phyloP scores from a whole-genome alignment of 2,888 invertebrate species.

The Acanthosepion esculentum region DNA sequence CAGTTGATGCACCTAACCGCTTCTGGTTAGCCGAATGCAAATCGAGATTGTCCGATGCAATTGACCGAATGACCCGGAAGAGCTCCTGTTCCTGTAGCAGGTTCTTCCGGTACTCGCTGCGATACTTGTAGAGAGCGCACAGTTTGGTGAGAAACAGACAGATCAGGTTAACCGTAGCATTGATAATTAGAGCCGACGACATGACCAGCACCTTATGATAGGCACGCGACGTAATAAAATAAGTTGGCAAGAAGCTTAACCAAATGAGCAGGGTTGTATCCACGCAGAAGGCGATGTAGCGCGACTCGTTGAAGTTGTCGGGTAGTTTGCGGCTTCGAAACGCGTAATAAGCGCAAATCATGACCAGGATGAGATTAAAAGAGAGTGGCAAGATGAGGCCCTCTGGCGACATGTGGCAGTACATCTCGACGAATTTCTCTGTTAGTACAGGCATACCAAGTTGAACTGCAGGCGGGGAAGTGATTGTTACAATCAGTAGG shows the following conservation, averaged over 20 bases:
- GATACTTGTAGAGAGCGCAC: slow-evolving; percentile 57
- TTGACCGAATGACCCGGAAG: slow-evolving; percentile 45
- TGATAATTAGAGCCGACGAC: slow-evolving; percentile 61
- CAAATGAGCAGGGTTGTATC: slow-evolving; percentile 64
- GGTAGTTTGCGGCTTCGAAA: slow-evolving; percentile 69
- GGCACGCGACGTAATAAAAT: slow-evolving; percentile 57
- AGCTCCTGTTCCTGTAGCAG: slow-evolving; percentile 41
- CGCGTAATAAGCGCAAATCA: slow-evolving; percentile 64
- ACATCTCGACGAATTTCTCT: slow-evolving; percentile 60
- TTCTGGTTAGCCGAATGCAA: not conserved
- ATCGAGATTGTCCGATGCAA: slow-evolving; percentile 40
- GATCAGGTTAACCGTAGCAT: slow-evolving; percentile 61
- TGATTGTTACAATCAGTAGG: slow-evolving; percentile 37
- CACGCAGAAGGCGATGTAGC: slow-evolving; percentile 67
- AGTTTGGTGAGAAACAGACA: slow-evolving; percentile 67
- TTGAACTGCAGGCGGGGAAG: slow-evolving; percentile 55
- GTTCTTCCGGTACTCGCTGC: slow-evolving; percentile 40
- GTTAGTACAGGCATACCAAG: slow-evolving; percentile 60
- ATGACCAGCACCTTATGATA: slow-evolving; percentile 58
- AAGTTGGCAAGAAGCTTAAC: slow-evolving; percentile 63
- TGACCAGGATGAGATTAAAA: slow-evolving; percentile 64
- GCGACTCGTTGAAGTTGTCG: slow-evolving; percentile 70
- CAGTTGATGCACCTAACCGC: not conserved
- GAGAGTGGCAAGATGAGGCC: slow-evolving; percentile 61
- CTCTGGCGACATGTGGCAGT: slow-evolving; percentile 60